Evolutionary conservation across 1,140 invertebrate species (phyloP).

Genomic region (Akabosia matsudoensis): DNA sequence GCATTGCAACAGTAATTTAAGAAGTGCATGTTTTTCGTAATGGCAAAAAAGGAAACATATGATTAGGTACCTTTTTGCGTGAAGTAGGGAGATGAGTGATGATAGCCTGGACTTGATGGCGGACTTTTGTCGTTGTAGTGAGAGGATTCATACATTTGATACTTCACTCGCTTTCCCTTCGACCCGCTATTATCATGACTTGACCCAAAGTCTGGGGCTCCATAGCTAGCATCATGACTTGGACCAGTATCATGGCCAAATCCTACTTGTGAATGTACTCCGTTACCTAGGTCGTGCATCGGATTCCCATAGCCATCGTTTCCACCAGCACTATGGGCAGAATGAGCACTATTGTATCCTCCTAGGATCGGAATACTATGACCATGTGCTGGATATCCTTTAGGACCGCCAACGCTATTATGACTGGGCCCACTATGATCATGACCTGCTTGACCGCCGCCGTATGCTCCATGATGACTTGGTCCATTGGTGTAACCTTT

Average conservation of each 20-base stretch:
- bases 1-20: not conserved
- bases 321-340: no score
- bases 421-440: constrained; percentile 3
- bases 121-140: constrained; percentile 6
- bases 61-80: not conserved
- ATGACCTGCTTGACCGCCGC: constrained; percentile 4
- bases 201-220: not conserved
- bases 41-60: not conserved
- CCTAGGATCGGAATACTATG: not conserved
- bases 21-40: not conserved
- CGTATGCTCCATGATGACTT: not conserved
- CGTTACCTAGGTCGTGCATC: not conserved
- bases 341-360: not conserved
- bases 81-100: not conserved
- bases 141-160: not conserved
- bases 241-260: constrained; percentile 2
- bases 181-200: not conserved
- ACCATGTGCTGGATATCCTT: not conserved
- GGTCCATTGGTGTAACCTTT: not conserved
- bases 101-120: constrained; percentile 10
- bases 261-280: not conserved
- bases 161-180: not conserved
- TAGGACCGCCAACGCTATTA: not conserved
- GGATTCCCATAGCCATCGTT: not conserved
- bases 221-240: not conserved